Evolutionary conservation across 2,888 invertebrate species (phyloP), one percentile per base, ranked within the genome.

Genomic region (Danaus chrysippus): DNA sequence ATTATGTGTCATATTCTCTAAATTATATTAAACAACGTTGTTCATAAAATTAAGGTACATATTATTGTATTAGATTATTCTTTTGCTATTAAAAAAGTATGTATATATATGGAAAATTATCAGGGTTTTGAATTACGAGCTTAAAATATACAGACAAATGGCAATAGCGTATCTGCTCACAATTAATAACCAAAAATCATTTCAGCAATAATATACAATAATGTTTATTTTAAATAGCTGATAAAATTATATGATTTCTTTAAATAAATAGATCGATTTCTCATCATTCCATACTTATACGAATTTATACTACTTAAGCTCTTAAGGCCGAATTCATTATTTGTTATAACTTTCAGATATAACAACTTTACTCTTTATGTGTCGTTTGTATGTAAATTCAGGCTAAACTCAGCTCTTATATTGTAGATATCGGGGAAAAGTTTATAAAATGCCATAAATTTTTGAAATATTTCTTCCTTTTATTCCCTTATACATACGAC

Each of bases 251-350:
- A 17, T 46, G 9, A 13, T 49, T 49, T 0, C 17, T 17, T 49
- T 15, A 17, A 17, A 15, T 11, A 17, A 17, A 49, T 49, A 17
- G 49, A 49, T 49, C 23, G 23, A 5, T 34, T 34, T 6, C 17
- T 17, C 17, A 17, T 17, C 17, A 10, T n/a, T 10, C 17, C 10
- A 49, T 17, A 17, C n/a, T 49, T 49, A 46, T 46, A 17, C 17
- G 11, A 49, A n/a, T 17, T 49, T 49, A 49, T 49, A 52, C 52
- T 55, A 61, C 56, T 61, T 61, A 52, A 42, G 34, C 9, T 41
- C 46, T 46, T 17, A 12, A 60, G 55, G 3, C 10, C 19, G 49
- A 55, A 13, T 52, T 56, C 12, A 15, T 19, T 53, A 49, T 52
- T 61, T 56, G 15, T 49, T 34, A 34, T 13, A 42, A 56, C 42